These are phyloP conservation scores for Microtus pennsylvanicus DNA, from an alignment of 2,113 vertebrate species.

Conservation along the genomic window DNA sequence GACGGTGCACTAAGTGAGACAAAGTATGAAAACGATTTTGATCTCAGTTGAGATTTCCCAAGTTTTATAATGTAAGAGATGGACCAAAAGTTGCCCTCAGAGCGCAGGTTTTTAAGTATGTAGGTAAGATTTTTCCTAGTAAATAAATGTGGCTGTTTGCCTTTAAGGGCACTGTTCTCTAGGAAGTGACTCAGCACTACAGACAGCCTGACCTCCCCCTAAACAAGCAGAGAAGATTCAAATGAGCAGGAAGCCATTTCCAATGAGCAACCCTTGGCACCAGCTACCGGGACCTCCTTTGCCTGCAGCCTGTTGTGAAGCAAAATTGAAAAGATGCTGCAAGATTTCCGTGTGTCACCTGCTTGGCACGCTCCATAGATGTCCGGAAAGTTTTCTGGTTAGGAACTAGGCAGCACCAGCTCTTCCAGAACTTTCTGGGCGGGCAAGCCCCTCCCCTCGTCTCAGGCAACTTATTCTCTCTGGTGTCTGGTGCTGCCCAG, in stretches of 20 bases:
- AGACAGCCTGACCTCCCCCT: not conserved
- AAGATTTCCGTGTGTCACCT: not conserved
- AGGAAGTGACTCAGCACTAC: not conserved
- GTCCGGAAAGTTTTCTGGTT: not conserved
- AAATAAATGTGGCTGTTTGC: not conserved
- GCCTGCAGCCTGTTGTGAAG: too few species aligned
- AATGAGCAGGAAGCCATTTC: not conserved
- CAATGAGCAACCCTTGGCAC: too few species aligned
- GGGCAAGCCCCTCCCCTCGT: not conserved
- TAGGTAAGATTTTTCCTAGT: not conserved
- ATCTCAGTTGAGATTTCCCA: not conserved
- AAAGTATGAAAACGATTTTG: not conserved
- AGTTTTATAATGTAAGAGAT: not conserved
- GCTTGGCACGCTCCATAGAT: not conserved
- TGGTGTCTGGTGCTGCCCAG: not conserved
- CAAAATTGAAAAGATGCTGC: too few species aligned
- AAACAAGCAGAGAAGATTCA: not conserved
- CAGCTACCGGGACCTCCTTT: not conserved
- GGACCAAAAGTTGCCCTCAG: not conserved
- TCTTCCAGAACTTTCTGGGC: not conserved
- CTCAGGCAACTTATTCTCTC: not conserved
- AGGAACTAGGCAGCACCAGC: not conserved
- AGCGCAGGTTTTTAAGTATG: not conserved
- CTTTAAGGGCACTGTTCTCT: not conserved
- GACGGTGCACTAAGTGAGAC: not conserved